These are phyloP conservation scores for Chaetoderma sp. DNA, from an alignment of 2,888 invertebrate genomes.

Conservation along the genomic window DNA sequence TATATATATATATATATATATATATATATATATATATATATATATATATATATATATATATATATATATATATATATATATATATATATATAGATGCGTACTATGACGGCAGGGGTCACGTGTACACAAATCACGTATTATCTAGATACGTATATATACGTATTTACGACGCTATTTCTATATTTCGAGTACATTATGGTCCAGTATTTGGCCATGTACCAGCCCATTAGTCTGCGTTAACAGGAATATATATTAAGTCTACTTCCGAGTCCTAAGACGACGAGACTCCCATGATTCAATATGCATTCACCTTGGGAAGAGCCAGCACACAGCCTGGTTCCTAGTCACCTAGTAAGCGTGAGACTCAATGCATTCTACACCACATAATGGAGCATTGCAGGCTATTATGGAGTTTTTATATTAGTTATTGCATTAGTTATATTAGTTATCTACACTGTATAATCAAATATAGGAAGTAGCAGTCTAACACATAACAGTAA, in stretches of 20 bases:
- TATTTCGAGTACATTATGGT: too few species aligned
- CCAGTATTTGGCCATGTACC: not conserved
- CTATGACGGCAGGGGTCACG: too few species aligned
- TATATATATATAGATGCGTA: too few species aligned
- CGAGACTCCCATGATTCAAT: not conserved
- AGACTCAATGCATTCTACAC: not conserved
- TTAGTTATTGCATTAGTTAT: not conserved
- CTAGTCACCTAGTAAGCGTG: not conserved
- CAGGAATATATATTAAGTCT: not conserved
- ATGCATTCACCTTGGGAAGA: not conserved
- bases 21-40: not conserved
- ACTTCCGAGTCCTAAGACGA: not conserved
- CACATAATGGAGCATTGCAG: not conserved
- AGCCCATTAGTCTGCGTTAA: not conserved
- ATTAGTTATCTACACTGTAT: too few species aligned
- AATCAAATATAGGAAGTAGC: too few species aligned
- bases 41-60: not conserved
- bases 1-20: not conserved
- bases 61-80: not conserved
- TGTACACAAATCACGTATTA: too few species aligned
- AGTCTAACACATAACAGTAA: too few species aligned
- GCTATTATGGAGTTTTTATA: not conserved
- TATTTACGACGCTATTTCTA: not conserved
- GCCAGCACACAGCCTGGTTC: not conserved
- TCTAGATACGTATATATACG: too few species aligned